These are phyloP conservation scores for Drosophila differens DNA, from an alignment of 2,888 invertebrate genomes.

Conservation along the genomic window DNA sequence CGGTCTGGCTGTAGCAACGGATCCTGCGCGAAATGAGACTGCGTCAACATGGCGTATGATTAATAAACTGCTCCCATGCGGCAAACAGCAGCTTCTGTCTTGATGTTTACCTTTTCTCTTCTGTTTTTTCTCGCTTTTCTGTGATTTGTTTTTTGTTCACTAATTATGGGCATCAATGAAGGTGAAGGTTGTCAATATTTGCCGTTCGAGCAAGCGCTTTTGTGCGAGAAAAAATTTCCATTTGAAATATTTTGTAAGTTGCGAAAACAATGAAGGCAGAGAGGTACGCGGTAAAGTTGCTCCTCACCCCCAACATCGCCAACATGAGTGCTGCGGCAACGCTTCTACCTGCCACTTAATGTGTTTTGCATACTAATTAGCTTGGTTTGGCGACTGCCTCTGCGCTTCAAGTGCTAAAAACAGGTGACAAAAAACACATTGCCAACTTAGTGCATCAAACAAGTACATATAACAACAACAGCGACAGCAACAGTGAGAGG, in stretches of 20 bases:
- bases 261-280: slow-evolving; percentile 53
- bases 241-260: slow-evolving; percentile 74
- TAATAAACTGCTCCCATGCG: slow-evolving; percentile 76
- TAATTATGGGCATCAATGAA: slow-evolving; percentile 76
- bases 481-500: slow-evolving; percentile 16
- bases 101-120: slow-evolving; percentile 18
- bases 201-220: slow-evolving; percentile 43
- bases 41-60: slow-evolving; percentile 76
- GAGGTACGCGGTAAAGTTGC: slow-evolving; percentile 23
- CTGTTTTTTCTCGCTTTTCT: slow-evolving; percentile 1
- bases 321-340: slow-evolving; percentile 67
- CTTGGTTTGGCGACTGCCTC: slow-evolving; percentile 73
- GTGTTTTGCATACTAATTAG: slow-evolving; percentile 78
- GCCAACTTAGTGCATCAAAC: slow-evolving; percentile 57
- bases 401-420: slow-evolving; percentile 67
- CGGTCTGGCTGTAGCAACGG: slow-evolving; percentile 8
- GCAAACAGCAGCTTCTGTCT: slow-evolving; percentile 20
- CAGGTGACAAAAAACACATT: slow-evolving; percentile 68
- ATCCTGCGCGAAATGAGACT: slow-evolving; percentile 38
- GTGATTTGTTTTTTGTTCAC: slow-evolving; percentile 59
- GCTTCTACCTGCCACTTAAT: slow-evolving; percentile 70
- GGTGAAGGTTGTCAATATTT: slow-evolving; percentile 81
- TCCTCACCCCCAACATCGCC: slow-evolving; percentile 5
- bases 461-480: slow-evolving; percentile 25
- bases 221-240: slow-evolving; percentile 55